Evolutionary conservation across 1,140 invertebrate genomes (phyloP), one percentile per base, ranked within the genome.

Genomic region (Tetraneura akinire): DNA sequence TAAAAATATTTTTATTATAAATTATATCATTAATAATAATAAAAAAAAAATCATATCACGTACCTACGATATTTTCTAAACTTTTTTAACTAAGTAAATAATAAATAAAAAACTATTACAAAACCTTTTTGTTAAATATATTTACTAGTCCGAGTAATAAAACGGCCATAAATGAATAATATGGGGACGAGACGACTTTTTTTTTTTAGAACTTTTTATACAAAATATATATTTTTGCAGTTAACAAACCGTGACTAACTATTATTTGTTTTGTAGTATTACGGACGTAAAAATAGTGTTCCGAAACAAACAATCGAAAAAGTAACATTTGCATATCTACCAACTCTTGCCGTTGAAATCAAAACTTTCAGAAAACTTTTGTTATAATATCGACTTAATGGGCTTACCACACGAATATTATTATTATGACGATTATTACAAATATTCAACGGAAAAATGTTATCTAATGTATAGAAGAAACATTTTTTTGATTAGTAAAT

Each of bases 231-330:
- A 42, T 78, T 78, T 78, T 62, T 26, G n/a, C 37, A 8, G 8
- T 60, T 60, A 78, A 78, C 53, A 62, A 78, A 32, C 74, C 74
- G 55, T 78, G 74, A 62, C 74, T 78, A 60, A 78, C 74, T 37
- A 47, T 18, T 62, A 23, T 78, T 78, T 62, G 37, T 78, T 78
- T 47, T 18, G 74, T n/a, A n/a, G 21, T 37, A 60, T 47, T 57
- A 29, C 51, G 47, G 26, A 74, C 29, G 71, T 74, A 37, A 57
- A 78, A 78, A 23, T 47, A 62, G 32, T 11, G 55, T 78, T 45
- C 14, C 55, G 55, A 78, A 78, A 78, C 55, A 57, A 78, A 62
- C 55, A 76, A 57, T 76, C 51, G 53, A 76, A 76, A 76, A 55
- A 42, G 51, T 78, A 45, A 18, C 32, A n/a, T 71, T 78, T 60